Evolutionary conservation across 2,888 invertebrate species (phyloP), one percentile per base, ranked within the genome.

Genomic region (Smittia sp.): DNA sequence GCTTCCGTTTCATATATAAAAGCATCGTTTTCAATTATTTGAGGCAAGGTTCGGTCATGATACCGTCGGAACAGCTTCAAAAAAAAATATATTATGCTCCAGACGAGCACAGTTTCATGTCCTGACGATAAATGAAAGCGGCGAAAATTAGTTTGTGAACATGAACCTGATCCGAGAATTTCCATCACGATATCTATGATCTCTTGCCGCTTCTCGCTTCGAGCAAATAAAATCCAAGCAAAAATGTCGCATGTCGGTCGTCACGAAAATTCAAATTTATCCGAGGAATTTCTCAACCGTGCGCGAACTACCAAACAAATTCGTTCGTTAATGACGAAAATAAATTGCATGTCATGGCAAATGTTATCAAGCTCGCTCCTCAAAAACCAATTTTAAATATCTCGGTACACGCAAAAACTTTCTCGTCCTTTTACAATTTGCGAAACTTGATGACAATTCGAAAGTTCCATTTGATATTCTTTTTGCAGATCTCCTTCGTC

Each of bases 11-110:
- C 46, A 15, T 46, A 46, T 32, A 32, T 46, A 46, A 46, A 46
- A 46, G 46, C 46, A 46, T 46, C 46, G 15, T 46, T 46, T 46
- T 46, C 46, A 46, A 46, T 46, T 46, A 46, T 46, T 46, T 46
- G 2, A 2, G 13, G 46, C 46, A 3, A 46, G 15, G 11, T 46
- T 46, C 15, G 46, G 46, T 3, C 3, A 32, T 32, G 32, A 32
- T 32, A 32, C 4, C 32, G 9, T 32, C 32, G n/a, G n/a, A n/a
- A n/a, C n/a, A 32, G 32, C 32, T 32, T 32, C 32, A 9, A 32
- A 32, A 32, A 32, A 32, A 32, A 32, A 32, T 6, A 32, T 6
- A 32, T 32, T 46, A 15, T 46, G 46, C n/a, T 13, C 46, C 9
- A 46, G 46, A 46, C 13, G 46, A 32, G 32, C 32, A 32, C 3